Evolutionary conservation across 1,140 invertebrate species (phyloP), one percentile per base, ranked within the genome.

Genomic region (Drosophila leontia): DNA sequence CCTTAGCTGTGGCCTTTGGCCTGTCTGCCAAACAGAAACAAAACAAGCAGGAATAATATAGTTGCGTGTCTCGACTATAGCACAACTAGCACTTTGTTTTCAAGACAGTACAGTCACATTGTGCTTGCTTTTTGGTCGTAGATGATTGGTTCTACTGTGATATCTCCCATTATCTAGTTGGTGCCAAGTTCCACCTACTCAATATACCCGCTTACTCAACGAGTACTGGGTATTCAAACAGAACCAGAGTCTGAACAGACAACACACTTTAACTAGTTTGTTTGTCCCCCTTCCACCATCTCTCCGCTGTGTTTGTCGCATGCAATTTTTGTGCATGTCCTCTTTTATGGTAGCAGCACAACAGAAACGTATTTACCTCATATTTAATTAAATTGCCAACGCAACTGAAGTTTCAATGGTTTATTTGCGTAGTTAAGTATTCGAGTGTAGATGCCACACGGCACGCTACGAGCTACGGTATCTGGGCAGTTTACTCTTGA

Each of bases 371-470:
- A 78, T 78, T 88, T 83, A 78, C 84, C 84, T 84, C 80, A 84
- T 88, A 84, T 87, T 88, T 88, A 88, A 88, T 90, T 84, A 78
- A 87, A 87, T 83, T 84, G 61, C 77, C 69, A 88, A 76, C 63
- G 51, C 83, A 82, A 88, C 65, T 47, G 58, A 80, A 70, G 80
- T 71, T 88, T 61, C 84, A 83, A 80, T 80, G 80, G 72, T 80
- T 80, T 87, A 88, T 80, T 87, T 87, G 80, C 77, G 80, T 75
- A 71, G 68, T 80, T 84, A 70, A 88, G 65, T 63, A 65, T 75
- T 76, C 71, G n/a, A 56, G 64, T 17, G 58, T 35, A 44, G 39
- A 78, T n/a, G 35, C 35, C 15, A 50, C 3, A 35, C 34, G 19
- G n/a, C 34, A 67, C 13, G 61, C 55, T 34, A 55, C n/a, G 32